Conservation (phyloP, 2,888 invertebrate genomes). For the Chloroclystis v-ata region DNA sequence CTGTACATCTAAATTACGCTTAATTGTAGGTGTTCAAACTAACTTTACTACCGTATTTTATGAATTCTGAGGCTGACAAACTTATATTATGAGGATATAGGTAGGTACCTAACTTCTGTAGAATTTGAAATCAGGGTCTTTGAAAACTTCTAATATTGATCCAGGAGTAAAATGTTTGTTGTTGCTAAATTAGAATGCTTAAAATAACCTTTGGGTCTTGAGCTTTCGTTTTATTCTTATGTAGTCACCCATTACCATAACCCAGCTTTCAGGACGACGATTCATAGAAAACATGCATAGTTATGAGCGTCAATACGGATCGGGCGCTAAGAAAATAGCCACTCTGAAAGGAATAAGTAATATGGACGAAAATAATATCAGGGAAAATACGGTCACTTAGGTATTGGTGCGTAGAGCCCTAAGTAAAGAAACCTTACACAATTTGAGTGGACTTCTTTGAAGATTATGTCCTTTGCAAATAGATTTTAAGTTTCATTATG, state of each 20-base stretch:
- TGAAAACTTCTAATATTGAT: too few relatives aligned
- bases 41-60: too few relatives aligned
- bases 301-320: background rate
- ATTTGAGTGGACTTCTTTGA: constrained; percentile 4
- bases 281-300: background rate
- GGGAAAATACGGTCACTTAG: constrained; percentile 9
- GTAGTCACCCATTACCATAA: constrained; percentile 3
- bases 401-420: constrained; percentile 3
- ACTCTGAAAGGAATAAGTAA: constrained; percentile 17
- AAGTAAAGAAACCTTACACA: constrained; percentile 3
- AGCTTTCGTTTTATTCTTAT: background rate
- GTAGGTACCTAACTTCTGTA: too few relatives aligned
- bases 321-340: constrained; percentile 12
- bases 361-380: constrained; percentile 12
- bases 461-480: background rate
- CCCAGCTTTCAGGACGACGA: constrained; percentile 1
- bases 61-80: too few relatives aligned
- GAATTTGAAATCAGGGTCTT: too few relatives aligned
- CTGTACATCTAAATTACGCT: constrained; percentile 20
- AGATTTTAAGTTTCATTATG: background rate
- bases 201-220: too few relatives aligned
- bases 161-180: too few relatives aligned
- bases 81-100: too few relatives aligned
- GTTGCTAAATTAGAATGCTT: too few relatives aligned
- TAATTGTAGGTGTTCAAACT: too few relatives aligned